Evolutionary conservation across 64 coral and sea anemone genomes (phyloP).

Genomic region (Montipora efflorescens): DNA sequence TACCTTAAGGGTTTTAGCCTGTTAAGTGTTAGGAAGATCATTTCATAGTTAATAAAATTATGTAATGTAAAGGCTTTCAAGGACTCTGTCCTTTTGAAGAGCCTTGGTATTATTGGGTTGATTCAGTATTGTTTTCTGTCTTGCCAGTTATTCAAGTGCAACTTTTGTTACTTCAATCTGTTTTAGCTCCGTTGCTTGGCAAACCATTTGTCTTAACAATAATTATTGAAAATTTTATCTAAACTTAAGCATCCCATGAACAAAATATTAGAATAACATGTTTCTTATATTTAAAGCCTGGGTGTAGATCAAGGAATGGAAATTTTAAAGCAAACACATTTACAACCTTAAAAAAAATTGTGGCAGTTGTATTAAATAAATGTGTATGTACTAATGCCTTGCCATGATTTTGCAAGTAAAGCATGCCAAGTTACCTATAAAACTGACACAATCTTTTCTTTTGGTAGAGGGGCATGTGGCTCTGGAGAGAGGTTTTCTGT

Average conservation of each 20-base stretch:
- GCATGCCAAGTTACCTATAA: slow-evolving; percentile 30
- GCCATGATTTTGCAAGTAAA: slow-evolving; percentile 41
- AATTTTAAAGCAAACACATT: neutral
- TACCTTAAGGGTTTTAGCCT: neutral
- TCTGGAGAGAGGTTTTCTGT: slow-evolving; percentile 57
- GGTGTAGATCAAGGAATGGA: neutral
- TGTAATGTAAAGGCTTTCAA: neutral
- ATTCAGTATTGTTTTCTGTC: neutral
- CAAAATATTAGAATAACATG: too few species aligned
- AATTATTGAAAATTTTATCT: slow-evolving; percentile 16
- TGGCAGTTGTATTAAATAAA: neutral
- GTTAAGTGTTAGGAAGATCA: slow-evolving; percentile 10
- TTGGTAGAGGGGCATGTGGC: slow-evolving; percentile 57
- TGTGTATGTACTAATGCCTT: slow-evolving; percentile 2
- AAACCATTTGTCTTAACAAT: neutral
- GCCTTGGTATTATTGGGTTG: neutral
- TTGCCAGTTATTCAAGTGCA: slow-evolving; percentile 1
- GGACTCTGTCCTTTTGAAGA: neutral
- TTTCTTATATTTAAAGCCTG: neutral
- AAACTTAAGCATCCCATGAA: too few species aligned
- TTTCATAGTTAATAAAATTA: slow-evolving; percentile 5
- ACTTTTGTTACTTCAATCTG: neutral
- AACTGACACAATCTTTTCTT: slow-evolving; percentile 53
- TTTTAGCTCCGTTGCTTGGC: neutral
- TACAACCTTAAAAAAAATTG: neutral